Evolutionary conservation across 2,113 vertebrate genomes (phyloP), one percentile per base, ranked within the genome.

Genomic region (Anhinga rufa): DNA sequence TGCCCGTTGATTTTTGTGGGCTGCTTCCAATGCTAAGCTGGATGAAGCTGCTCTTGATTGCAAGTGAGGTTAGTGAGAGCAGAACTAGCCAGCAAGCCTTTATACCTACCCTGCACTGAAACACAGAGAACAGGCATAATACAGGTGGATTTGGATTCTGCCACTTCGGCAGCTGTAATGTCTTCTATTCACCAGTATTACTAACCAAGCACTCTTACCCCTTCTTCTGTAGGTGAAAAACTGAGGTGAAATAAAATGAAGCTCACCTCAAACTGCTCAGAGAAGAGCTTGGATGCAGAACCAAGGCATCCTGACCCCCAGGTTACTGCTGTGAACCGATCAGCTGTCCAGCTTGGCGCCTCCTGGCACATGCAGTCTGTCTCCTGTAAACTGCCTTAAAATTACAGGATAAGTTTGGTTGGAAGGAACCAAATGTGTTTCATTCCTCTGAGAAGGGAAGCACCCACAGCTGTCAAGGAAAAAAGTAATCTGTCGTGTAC

Each of bases 271-370:
- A 76, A 32, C 3, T 46, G 7, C 14, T 71, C 32, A 70, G 38
- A 24, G 31, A 38, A 66, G 74, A 71, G 10, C 3, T 0, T 55
- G 24, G 20, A 22, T 52, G 32, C 14, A 55, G 57, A 61, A n/a
- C 21, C 14, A 65, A 58, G 34, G 4, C 22, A 74, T 32, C 46
- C 22, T 21, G 40, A 74, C 5, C 7, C 12, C 24, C 8, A 5
- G 0, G 0, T n/a, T 17, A 13, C 12, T 61, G 18, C 18, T 74
- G 36, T 14, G 32, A 93, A 58, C 19, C 0, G 0, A 7, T 17
- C 48, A 61, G 21, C 6, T 17, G 2, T 61, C 38, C 14, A 29
- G 0, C 11, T 34, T 2, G 2, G 24, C 3, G 3, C 12, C 4
- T 31, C 31, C 42, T 66, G 22, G 19, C 29, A 65, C 32, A 16